Evolutionary conservation across 2,888 invertebrate genomes (phyloP).

Genomic region (Lasioglossum oenotherae): DNA sequence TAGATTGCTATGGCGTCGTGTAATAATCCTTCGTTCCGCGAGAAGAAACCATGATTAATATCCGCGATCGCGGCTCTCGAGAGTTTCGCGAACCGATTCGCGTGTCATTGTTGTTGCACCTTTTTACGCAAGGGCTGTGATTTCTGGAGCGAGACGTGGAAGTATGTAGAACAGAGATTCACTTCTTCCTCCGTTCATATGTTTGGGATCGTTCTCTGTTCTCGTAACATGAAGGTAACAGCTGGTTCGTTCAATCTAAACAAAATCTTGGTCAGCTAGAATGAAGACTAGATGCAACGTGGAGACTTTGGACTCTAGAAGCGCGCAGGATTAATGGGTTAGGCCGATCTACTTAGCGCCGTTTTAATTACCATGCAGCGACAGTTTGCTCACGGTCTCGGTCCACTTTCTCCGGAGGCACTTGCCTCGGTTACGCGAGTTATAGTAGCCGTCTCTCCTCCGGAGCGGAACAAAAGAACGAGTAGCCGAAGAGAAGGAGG

Average conservation of each 20-base stretch:
- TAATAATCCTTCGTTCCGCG: slow-evolving; percentile 69
- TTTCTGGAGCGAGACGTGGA: not conserved
- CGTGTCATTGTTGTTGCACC: not conserved
- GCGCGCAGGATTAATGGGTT: not conserved
- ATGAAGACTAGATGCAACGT: not conserved
- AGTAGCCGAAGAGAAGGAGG: not conserved
- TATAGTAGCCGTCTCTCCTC: not conserved
- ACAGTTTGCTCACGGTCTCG: slow-evolving; percentile 14
- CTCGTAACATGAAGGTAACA: too few species aligned
- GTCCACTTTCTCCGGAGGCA: slow-evolving; percentile 55
- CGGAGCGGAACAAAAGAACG: slow-evolving; percentile 25
- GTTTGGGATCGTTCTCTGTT: too few species aligned
- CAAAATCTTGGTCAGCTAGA: not conserved
- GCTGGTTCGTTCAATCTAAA: too few species aligned
- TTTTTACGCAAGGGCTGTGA: not conserved
- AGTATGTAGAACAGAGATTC: not conserved
- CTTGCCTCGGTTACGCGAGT: slow-evolving; percentile 17
- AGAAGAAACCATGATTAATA: slow-evolving; percentile 72
- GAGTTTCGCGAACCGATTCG: not conserved
- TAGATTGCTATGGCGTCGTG: slow-evolving; percentile 62
- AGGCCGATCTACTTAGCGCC: slow-evolving; percentile 2
- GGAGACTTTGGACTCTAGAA: not conserved
- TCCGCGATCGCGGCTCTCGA: slow-evolving; percentile 16
- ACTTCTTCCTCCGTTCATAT: not conserved
- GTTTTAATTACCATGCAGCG: not conserved